phyloP scores from a whole-genome alignment of 2,797 vertebrate species.

The Rachycentron canadum region DNA sequence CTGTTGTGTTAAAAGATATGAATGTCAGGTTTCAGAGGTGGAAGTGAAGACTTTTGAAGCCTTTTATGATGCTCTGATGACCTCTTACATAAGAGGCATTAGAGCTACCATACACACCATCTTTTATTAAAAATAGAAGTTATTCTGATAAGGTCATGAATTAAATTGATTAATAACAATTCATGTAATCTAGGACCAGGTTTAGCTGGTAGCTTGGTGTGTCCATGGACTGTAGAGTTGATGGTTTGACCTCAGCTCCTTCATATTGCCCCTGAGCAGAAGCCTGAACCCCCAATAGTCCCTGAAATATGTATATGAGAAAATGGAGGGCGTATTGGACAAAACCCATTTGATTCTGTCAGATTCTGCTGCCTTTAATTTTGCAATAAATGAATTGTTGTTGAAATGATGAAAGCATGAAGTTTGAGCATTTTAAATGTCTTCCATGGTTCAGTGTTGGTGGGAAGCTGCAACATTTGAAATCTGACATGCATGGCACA shows the following conservation, averaged over 20 bases:
- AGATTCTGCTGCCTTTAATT: not conserved
- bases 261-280: not conserved
- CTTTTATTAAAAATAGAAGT: slow-evolving; percentile 5
- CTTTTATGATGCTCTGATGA: slow-evolving; percentile 27
- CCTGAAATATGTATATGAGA: not conserved
- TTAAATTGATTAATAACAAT: slow-evolving; percentile 12
- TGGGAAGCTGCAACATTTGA: not conserved
- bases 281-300: not conserved
- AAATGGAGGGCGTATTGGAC: not conserved
- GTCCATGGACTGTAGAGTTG: not conserved
- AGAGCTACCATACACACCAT: slow-evolving; percentile 21
- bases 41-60: slow-evolving; percentile 55
- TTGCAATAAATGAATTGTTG: not conserved
- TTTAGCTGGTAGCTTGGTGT: not conserved
- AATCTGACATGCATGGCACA: not conserved
- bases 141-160: not conserved
- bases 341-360: not conserved
- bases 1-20: slow-evolving; percentile 41
- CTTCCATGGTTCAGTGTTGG: not conserved
- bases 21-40: slow-evolving; percentile 45
- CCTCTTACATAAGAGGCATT: slow-evolving; percentile 40
- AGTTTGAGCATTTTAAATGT: not conserved
- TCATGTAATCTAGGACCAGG: not conserved
- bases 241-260: not conserved
- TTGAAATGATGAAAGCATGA: not conserved